A percentile compares a stretch with the other conserved stretches of the same genome.
These are phyloP conservation scores for Paedocypris sp. DNA, from an alignment of 2,113 vertebrate species.

Conservation along the genomic window DNA sequence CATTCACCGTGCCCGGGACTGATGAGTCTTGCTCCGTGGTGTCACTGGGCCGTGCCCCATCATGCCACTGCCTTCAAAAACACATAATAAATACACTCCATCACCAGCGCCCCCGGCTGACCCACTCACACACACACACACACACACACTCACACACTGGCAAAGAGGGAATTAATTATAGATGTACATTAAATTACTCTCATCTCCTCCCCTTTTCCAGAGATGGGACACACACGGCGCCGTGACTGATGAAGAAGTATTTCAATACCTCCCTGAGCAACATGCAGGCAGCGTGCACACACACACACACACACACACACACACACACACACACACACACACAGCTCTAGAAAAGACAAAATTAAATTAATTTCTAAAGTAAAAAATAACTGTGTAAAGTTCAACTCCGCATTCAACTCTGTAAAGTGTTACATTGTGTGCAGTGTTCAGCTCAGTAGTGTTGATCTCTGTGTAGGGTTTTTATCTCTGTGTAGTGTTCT, in stretches of 20 bases:
- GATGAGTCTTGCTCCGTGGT: slow-evolving; percentile 48
- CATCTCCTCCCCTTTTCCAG: slow-evolving; percentile 70
- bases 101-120: slow-evolving; percentile 63
- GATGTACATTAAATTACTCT: slow-evolving; percentile 94
- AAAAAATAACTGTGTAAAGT: too few species aligned
- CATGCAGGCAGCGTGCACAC: not conserved
- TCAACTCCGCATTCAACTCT: too few species aligned
- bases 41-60: slow-evolving; percentile 46
- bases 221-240: slow-evolving; percentile 53
- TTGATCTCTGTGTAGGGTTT: too few species aligned
- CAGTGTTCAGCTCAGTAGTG: too few species aligned
- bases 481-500: too few species aligned
- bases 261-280: slow-evolving; percentile 50
- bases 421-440: too few species aligned
- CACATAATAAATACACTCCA: slow-evolving; percentile 68
- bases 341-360: too few species aligned
- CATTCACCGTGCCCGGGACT: slow-evolving; percentile 48
- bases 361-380: too few species aligned
- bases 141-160: slow-evolving; percentile 34
- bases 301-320: not conserved
- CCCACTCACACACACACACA: slow-evolving; percentile 54
- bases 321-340: slow-evolving; percentile 27
- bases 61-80: slow-evolving; percentile 47
- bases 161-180: slow-evolving; percentile 88
- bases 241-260: slow-evolving; percentile 65